Evolutionary conservation across 2,113 vertebrate genomes (phyloP).

Genomic region (Scalopus aquaticus): DNA sequence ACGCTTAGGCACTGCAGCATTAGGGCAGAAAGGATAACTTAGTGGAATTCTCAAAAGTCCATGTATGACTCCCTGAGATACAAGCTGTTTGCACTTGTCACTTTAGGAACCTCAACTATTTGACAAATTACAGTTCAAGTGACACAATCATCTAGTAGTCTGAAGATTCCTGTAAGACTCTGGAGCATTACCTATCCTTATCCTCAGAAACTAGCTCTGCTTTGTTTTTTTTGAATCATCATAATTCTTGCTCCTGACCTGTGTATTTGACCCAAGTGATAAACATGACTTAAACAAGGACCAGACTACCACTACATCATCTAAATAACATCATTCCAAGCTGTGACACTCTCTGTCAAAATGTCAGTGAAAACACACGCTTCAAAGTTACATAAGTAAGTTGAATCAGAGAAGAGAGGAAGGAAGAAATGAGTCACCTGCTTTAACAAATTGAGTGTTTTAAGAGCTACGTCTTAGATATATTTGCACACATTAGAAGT

Average conservation of each 20-base stretch:
- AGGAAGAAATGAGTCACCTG: background rate
- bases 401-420: background rate
- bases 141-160: background rate
- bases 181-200: background rate
- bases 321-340: constrained; percentile 4
- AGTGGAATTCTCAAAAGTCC: background rate
- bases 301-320: background rate
- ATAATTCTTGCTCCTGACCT: background rate
- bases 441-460: background rate
- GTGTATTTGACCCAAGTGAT: constrained; percentile 1
- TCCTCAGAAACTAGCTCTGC: background rate
- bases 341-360: background rate
- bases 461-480: background rate
- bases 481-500: background rate
- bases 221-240: background rate
- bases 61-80: background rate
- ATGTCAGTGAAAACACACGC: background rate
- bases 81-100: background rate
- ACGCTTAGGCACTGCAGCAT: background rate
- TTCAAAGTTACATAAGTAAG: background rate
- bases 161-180: background rate
- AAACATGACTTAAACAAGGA: background rate
- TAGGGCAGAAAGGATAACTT: background rate
- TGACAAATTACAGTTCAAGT: background rate
- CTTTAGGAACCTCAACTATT: background rate